Base-by-base conservation (phyloP, 2,113 vertebrate genomes). In the Gymnocephalus cernua region DNA sequence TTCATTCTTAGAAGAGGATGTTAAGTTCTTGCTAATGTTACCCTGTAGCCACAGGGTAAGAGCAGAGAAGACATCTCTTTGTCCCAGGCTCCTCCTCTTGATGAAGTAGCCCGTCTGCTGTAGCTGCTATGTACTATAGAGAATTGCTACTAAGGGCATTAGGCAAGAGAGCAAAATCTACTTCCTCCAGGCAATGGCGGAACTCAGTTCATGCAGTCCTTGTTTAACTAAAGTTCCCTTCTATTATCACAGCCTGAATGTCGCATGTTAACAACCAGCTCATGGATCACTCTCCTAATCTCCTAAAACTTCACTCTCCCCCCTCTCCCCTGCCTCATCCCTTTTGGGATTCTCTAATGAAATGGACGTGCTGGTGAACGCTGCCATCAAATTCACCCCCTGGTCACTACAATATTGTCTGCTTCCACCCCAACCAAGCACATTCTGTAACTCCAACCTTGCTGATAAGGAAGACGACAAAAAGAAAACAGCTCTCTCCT, bases 21-120 rank as follows among this genome's bases (percentile, higher is more conserved):
- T 86, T 85, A 78, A 75, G 90, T 93, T 94, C 87, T 87, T 90
- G 79, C 77, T 86, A 91, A 92, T 82, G 76, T 84, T 83, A 76
- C 75, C 92, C 76, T 71, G 58, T 67, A 77, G 92, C 93, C 87
- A 84, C 25, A 80, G 94, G 94, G 82, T 81, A 50, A 79, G 75
- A 85, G 77, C 68, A 86, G 67, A 90, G 75, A 94, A 93, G 89
- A 85, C 11, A 18, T 47, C 29, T 84, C 93, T 95, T 93, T 95
- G 93, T 95, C 32, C 63, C 13, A 44, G 25, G 75, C 74, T 86
- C 80, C 82, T 86, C 86, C 80, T 89, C 82, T 72, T 53, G 47
- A 74, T 69, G 66, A 77, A 87, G 59, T 38, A 54, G 74, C n/a
- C 67, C 38, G 71, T 91, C 84, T 74, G 72, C 70, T 63, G 53